A percentile compares a stretch with the other conserved stretches of the same genome.
These are phyloP conservation scores for Hemiscyllium ocellatum DNA, from an alignment of 2,113 vertebrate genomes.

Conservation along the genomic window DNA sequence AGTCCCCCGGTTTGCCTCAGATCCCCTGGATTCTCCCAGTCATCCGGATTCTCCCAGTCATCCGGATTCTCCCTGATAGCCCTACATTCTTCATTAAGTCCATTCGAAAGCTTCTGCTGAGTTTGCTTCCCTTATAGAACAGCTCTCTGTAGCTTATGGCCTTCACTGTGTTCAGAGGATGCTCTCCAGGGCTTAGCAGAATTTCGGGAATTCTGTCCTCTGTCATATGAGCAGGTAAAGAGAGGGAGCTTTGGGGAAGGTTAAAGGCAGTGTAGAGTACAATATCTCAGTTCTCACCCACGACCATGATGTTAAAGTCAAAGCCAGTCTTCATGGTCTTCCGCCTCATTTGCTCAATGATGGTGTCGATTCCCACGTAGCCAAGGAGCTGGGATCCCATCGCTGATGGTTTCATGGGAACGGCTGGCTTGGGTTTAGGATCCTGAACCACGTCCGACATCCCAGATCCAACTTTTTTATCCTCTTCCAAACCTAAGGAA, in stretches of 20 bases:
- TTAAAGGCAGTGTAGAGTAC: background rate
- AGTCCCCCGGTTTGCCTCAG: too few relatives aligned
- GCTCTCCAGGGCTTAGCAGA: too few relatives aligned
- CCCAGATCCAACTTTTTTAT: constrained; percentile 56
- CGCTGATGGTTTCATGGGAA: constrained; percentile 83
- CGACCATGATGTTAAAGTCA: constrained; percentile 97
- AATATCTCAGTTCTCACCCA: constrained; percentile 61
- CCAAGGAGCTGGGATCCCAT: constrained; percentile 77
- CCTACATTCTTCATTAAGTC: too few relatives aligned
- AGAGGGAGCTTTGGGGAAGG: background rate
- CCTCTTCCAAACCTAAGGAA: constrained; percentile 60
- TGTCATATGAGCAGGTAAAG: too few relatives aligned
- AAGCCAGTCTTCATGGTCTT: constrained; percentile 99
- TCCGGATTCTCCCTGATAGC: background rate
- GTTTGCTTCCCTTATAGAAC: too few relatives aligned
- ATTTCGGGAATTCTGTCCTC: too few relatives aligned
- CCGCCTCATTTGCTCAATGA: constrained; percentile 96
- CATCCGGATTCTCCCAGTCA: too few relatives aligned
- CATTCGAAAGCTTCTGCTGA: too few relatives aligned
- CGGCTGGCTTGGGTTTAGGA: constrained; percentile 77
- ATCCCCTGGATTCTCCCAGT: too few relatives aligned
- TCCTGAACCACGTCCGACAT: constrained; percentile 94
- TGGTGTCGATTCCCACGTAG: constrained; percentile 91
- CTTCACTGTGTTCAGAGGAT: too few relatives aligned
- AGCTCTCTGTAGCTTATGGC: too few relatives aligned